Base-by-base conservation (phyloP, 2,888 invertebrate species). In the Acleris cristana region DNA sequence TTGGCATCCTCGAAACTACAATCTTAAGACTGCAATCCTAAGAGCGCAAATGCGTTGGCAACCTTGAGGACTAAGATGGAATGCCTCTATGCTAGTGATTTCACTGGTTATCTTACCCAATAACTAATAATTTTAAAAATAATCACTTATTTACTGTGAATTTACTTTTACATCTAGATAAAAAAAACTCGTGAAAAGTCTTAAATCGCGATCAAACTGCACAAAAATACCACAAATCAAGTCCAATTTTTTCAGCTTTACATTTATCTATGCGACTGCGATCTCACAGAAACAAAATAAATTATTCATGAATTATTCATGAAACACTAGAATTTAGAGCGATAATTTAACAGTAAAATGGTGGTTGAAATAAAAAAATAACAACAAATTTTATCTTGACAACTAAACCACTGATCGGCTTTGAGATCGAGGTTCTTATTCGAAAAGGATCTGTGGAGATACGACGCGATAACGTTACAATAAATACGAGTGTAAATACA, bases 241-340 rank as follows among this genome's bases (percentile, higher is more conserved):
- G 16, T 48, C 1, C 48, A 3, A 48, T n/a, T 48, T n/a, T 1
- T 48, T 64, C 18, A 64, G n/a, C 19, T n/a, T 62, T 48, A 19
- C 62, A 52, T 57, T 56, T 18, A 26, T 62, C 10, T 53, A 58
- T 4, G 48, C 51, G 0, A 40, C 1, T 4, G 3, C 16, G 18
- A 23, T 54, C 54, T 30, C 53, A 40, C 49, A 65, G 63, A 63
- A 49, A 40, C 58, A 54, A 26, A 21, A 67, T 53, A 53, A 62
- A 61, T 53, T 67, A 67, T 67, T 67, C 67, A 63, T 63, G 40
- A 51, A 34, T 12, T 1, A 34, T 34, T 34, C 40, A 40, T 48
- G 10, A 18, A 67, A 7, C 30, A 53, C 62, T 63, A 63, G 63
- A 63, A 63, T 67, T 67, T 67, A 45, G 40, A 26, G 26, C 63